Evolutionary conservation across 2,888 invertebrate genomes (phyloP).

Genomic region (Chromoteleia sp.): DNA sequence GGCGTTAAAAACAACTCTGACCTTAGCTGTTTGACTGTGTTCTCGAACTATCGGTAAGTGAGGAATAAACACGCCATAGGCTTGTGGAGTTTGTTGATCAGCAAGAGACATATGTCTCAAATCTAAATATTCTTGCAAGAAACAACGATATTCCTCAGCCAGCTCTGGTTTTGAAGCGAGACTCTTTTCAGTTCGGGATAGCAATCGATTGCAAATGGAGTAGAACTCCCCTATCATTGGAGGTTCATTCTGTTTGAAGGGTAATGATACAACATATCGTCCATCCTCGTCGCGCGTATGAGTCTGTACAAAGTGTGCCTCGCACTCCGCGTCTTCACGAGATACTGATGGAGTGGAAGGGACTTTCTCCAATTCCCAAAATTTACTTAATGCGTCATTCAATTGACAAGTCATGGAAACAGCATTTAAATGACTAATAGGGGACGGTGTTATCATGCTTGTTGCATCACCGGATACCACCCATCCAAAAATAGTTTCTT

Average conservation of each 20-base stretch:
- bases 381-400: not conserved
- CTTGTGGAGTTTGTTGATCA: not conserved
- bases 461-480: too few species aligned
- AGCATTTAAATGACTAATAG: too few species aligned
- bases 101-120: not conserved
- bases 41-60: not conserved
- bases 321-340: not conserved
- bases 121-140: too few species aligned
- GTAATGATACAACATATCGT: not conserved
- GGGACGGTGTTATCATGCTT: too few species aligned
- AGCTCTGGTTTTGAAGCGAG: too few species aligned
- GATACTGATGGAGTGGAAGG: not conserved
- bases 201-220: too few species aligned
- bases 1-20: constrained; percentile 2
- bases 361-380: constrained; percentile 6
- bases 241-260: too few species aligned
- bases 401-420: too few species aligned
- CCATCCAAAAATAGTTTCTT: too few species aligned
- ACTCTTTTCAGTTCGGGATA: too few species aligned
- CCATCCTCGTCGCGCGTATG: not conserved
- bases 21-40: not conserved
- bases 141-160: too few species aligned
- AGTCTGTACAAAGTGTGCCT: not conserved
- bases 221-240: too few species aligned
- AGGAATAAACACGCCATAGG: not conserved